Evolutionary conservation across 1,140 invertebrate species (phyloP).

Genomic region (Bombyx mandarina): DNA sequence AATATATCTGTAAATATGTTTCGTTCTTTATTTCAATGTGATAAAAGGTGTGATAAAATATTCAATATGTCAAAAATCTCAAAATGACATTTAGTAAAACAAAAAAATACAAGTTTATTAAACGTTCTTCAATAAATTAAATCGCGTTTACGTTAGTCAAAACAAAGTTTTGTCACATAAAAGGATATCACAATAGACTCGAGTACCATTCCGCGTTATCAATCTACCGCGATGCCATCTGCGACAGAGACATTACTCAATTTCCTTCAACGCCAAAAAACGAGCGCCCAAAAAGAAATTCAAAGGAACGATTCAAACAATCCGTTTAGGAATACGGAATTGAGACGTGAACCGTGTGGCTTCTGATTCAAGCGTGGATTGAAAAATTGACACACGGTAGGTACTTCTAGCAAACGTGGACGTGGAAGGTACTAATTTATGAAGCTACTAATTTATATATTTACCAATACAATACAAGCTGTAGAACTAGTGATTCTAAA

Average conservation of each 20-base stretch:
- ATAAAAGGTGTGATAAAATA: neutral
- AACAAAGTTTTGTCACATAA: conserved; percentile 3
- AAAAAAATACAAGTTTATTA: too few species aligned
- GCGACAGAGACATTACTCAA: conserved; percentile 68
- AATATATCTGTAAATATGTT: neutral
- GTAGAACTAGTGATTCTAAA: too few species aligned
- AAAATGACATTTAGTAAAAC: too few species aligned
- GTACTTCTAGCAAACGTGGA: too few species aligned
- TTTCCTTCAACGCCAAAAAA: conserved; percentile 63
- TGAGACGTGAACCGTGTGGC: conserved; percentile 11
- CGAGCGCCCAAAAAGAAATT: conserved; percentile 46
- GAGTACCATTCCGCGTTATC: conserved; percentile 60
- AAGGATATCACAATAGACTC: conserved; percentile 36
- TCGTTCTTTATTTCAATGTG: neutral
- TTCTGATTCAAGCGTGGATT: too few species aligned
- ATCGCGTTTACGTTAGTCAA: too few species aligned
- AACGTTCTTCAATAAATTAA: too few species aligned
- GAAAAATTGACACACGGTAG: too few species aligned
- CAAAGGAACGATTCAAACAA: conserved; percentile 29
- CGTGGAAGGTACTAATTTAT: too few species aligned
- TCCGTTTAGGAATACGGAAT: conserved; percentile 24
- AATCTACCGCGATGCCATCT: conserved; percentile 69
- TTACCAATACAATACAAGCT: too few species aligned
- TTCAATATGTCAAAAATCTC: too few species aligned
- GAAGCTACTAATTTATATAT: too few species aligned